Evolutionary conservation across 2,113 vertebrate genomes (phyloP).

Genomic region (Entelurus aequoreus): DNA sequence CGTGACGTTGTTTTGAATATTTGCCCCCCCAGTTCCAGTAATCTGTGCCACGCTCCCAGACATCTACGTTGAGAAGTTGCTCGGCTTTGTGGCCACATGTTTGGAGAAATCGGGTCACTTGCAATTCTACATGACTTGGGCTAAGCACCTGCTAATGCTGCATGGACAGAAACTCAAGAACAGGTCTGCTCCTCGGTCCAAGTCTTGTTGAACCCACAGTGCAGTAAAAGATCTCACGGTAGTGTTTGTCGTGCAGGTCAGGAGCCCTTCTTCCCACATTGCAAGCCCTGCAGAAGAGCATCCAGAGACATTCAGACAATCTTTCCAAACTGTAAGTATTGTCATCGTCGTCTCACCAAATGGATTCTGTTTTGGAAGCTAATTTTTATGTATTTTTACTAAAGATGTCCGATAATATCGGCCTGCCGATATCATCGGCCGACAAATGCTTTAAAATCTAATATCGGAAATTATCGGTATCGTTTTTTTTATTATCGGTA

Average conservation of each 20-base stretch:
- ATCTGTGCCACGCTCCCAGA: constrained; percentile 85
- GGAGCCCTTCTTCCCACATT: constrained; percentile 79
- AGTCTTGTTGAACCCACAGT: neutral
- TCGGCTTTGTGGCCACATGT: constrained; percentile 81
- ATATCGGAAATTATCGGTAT: no score
- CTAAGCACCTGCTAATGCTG: constrained; percentile 80
- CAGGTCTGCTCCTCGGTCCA: constrained; percentile 64
- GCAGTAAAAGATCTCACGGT: neutral
- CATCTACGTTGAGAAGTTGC: constrained; percentile 85
- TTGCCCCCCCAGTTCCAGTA: constrained; percentile 73
- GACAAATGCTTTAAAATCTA: no score
- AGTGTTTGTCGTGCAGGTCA: constrained; percentile 66
- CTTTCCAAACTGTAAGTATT: constrained; percentile 89
- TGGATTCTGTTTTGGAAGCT: neutral
- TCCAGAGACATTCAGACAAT: constrained; percentile 83
- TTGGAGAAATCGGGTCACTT: constrained; percentile 85
- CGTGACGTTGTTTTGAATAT: neutral
- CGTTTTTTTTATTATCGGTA: no score
- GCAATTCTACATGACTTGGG: constrained; percentile 92
- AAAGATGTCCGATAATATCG: neutral
- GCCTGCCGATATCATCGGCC: no score
- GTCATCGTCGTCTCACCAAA: neutral
- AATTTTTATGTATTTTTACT: neutral
- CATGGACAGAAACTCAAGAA: constrained; percentile 90
- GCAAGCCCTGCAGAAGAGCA: constrained; percentile 88